phyloP scores from a whole-genome alignment of 2,797 vertebrate genomes.

The Spinus pinus region DNA sequence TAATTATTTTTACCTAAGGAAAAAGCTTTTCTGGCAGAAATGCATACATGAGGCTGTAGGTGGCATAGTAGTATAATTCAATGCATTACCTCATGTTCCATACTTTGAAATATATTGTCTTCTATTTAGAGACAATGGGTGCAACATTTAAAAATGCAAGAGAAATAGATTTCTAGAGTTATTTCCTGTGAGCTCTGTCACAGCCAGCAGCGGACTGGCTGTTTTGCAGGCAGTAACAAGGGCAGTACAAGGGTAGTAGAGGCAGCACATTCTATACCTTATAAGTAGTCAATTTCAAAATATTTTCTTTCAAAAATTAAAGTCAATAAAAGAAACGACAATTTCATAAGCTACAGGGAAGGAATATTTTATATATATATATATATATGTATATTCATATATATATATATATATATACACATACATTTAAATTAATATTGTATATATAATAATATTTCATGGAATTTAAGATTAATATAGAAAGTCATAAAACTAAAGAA shows the following conservation, averaged over 20 bases:
- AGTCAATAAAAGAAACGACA: neutral
- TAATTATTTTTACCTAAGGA: slow-evolving; percentile 11
- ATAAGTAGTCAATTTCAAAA: neutral
- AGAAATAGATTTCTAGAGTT: neutral
- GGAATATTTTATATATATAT: neutral
- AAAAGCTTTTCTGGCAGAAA: slow-evolving; percentile 32
- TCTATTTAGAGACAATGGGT: neutral
- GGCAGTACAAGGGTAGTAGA: neutral
- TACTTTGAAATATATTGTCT: neutral
- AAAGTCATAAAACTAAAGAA: neutral
- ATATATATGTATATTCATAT: neutral
- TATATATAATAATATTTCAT: neutral
- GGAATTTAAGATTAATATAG: neutral
- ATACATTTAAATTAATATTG: neutral
- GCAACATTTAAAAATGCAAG: neutral
- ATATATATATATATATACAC: neutral
- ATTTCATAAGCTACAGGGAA: neutral
- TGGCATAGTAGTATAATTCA: slow-evolving; percentile 66
- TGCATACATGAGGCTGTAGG: slow-evolving; percentile 58
- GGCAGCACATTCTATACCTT: neutral
- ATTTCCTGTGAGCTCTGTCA: neutral
- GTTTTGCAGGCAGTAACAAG: neutral
- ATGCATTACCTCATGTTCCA: neutral
- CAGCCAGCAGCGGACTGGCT: neutral
- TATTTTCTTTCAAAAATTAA: neutral